Evolutionary conservation across 35 echinoderm and acorn worm genomes (phyloP), one percentile per base, ranked within the genome.

Genomic region (Ophioderma brevispina): DNA sequence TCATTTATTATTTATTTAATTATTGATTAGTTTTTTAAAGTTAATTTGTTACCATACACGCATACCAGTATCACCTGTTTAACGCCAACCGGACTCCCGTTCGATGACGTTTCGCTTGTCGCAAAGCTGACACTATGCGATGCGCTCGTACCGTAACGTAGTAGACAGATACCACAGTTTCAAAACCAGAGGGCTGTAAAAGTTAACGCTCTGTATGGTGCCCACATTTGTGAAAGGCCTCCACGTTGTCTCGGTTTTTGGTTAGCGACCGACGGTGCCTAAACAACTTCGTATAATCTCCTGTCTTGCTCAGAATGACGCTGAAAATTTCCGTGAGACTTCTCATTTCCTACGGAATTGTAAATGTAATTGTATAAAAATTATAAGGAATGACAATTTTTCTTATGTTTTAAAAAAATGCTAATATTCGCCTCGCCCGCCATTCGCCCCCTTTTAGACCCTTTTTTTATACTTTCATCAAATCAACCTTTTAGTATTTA

Each of bases 181-280:
- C 39, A 15, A 90, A 59, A 40, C 39, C 4, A 1, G n/a, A n/a
- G 84, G 55, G 23, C 81, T 70, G 21, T 36, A 35, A 39, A 90
- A 90, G 11, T 42, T 83, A 35, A 38, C 34, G 14, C 50, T 33
- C 14, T 79, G 82, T 32, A 83, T 90, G 56, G 40, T 59, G 25
- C 80, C 80, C 13, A 90, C 80, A 37, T 90, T 83, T 31, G 79
- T 81, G 80, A 90, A 90, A 14, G 89, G 89, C 21, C n/a, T 63
- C 78, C 25, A 82, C 55, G 34, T 90, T 81, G 55, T 90, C 89
- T 75, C 79, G 43, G 89, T 90, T 37, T 90, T 83, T 18, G 89
- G 79, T 32, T 82, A 90, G 46, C 89, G 79, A 10, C 89, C 33
- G 37, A 83, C 89, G 33, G 79, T 90, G 18, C 89, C 89, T 35